Conservation (phyloP, 2,113 vertebrate genomes). For the Coptodon rendalli region DNA sequence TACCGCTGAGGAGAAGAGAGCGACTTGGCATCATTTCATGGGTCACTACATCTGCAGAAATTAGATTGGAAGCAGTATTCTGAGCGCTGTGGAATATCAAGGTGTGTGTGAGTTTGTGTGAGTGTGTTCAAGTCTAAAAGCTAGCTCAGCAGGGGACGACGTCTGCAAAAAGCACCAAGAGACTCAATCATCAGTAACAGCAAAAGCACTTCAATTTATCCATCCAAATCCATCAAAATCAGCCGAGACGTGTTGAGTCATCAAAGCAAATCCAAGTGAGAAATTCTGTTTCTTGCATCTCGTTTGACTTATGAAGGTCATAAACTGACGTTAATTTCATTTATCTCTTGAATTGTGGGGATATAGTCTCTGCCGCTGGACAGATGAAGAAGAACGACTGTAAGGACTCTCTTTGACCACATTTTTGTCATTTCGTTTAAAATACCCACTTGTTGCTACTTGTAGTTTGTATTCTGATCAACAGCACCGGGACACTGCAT, state of each 20-base stretch:
- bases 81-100: conserved; percentile 37
- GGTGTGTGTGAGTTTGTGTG: conserved; percentile 17
- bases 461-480: neutral
- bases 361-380: neutral
- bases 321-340: neutral
- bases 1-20: conserved; percentile 53
- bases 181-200: conserved; percentile 31
- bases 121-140: conserved; percentile 1
- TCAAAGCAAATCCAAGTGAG: conserved; percentile 17
- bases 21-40: conserved; percentile 67
- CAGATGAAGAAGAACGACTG: neutral
- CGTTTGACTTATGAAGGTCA: neutral
- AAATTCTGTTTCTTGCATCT: neutral
- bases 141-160: conserved; percentile 26
- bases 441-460: neutral
- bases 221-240: conserved; percentile 29
- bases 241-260: neutral
- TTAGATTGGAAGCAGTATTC: conserved; percentile 62
- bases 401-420: neutral
- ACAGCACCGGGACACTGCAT: neutral
- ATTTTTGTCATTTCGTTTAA: neutral
- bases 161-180: conserved; percentile 24
- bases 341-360: neutral
- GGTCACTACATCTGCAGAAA: conserved; percentile 71
- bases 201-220: conserved; percentile 42